phyloP scores from a whole-genome alignment of 2,888 invertebrate genomes.

The Cheiracanthium punctorium region DNA sequence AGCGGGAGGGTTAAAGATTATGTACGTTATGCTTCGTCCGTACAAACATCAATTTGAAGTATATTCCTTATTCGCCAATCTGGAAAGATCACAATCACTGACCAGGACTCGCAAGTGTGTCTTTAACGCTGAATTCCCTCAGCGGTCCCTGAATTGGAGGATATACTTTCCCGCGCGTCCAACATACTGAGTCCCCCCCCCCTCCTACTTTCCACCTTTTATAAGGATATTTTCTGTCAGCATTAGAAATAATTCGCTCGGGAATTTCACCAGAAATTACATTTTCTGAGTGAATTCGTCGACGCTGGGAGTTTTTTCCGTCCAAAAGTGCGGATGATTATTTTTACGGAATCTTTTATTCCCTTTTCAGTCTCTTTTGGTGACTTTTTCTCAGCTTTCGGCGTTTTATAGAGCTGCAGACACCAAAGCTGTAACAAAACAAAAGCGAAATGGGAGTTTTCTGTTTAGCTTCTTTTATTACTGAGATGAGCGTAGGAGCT shows the following conservation, averaged over 20 bases:
- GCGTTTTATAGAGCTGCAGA: conserved; percentile 8
- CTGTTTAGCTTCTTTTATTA: background rate
- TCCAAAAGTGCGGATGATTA: conserved; percentile 34
- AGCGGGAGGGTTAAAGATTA: no score
- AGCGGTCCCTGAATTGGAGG: conserved; percentile 32
- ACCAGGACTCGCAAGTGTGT: no score
- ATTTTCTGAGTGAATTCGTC: conserved; percentile 63
- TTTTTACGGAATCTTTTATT: conserved; percentile 21
- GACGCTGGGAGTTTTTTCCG: conserved; percentile 42
- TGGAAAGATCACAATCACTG: no score
- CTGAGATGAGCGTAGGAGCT: background rate
- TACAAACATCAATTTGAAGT: no score
- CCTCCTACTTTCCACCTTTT: conserved; percentile 1
- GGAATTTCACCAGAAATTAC: conserved; percentile 59
- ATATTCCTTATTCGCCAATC: no score
- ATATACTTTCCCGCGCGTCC: conserved; percentile 42
- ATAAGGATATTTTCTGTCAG: conserved; percentile 28
- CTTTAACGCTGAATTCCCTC: conserved; percentile 46
- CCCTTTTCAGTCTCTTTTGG: no score
- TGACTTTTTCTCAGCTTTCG: conserved; percentile 27
- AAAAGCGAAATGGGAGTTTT: background rate
- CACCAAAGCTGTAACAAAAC: conserved; percentile 7
- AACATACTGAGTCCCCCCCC: conserved; percentile 5
- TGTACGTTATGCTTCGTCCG: no score
- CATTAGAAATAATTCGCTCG: conserved; percentile 57